Percentiles rank a stretch among this genome's conserved stretches.
Conservation (phyloP, 2,888 invertebrate genomes). For the Platycheirus albimanus region DNA sequence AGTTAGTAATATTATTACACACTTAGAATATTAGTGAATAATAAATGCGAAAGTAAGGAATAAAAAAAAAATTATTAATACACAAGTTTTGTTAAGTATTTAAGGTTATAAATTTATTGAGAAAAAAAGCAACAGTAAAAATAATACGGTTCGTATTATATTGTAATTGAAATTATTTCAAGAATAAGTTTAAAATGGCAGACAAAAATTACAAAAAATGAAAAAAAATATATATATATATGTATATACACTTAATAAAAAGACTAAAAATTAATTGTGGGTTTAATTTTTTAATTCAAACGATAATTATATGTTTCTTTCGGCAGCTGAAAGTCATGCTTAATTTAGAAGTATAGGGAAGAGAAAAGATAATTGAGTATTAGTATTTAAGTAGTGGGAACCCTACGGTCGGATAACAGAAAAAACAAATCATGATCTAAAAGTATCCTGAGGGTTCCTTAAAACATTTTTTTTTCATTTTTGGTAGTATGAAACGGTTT, state of each 20-base stretch:
- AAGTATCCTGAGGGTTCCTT: too few relatives aligned
- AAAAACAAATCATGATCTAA: too few relatives aligned
- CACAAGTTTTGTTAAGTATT: constrained; percentile 67
- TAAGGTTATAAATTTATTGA: constrained; percentile 60
- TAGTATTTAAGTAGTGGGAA: too few relatives aligned
- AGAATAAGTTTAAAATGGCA: constrained; percentile 42
- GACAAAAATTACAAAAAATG: constrained; percentile 43
- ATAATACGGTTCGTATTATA: constrained; percentile 42
- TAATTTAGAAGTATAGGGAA: too few relatives aligned
- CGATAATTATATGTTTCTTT: too few relatives aligned
- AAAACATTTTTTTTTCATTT: too few relatives aligned
- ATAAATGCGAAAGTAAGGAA: constrained; percentile 30
- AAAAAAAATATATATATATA: constrained; percentile 62
- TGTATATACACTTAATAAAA: constrained; percentile 68
- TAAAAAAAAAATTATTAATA: constrained; percentile 31
- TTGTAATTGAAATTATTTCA: constrained; percentile 69
- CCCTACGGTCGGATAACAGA: too few relatives aligned
- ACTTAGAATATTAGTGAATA: constrained; percentile 23
- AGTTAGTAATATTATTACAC: constrained; percentile 56
- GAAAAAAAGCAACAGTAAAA: constrained; percentile 30
- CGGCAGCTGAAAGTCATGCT: too few relatives aligned
- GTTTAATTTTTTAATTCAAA: constrained; percentile 2
- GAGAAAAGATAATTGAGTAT: too few relatives aligned
- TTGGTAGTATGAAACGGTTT: too few relatives aligned
- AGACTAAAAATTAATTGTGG: constrained; percentile 64